These are phyloP conservation scores for Crenuchus spilurus DNA, from an alignment of 2,797 vertebrate species.

Conservation along the genomic window DNA sequence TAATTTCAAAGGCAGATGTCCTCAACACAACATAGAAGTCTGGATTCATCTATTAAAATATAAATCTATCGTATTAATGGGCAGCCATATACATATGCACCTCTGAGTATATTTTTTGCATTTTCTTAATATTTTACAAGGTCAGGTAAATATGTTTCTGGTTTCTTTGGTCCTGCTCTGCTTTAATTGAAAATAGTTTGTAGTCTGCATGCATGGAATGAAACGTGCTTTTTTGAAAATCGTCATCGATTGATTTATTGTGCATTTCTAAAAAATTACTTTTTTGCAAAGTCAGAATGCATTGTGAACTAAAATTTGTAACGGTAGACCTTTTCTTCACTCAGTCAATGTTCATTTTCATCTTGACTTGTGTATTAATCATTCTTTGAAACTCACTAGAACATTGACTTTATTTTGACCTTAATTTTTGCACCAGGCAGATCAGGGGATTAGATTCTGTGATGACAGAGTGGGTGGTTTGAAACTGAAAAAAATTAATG, in stretches of 20 bases:
- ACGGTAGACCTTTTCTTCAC: neutral
- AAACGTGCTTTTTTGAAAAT: conserved; percentile 7
- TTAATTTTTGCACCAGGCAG: neutral
- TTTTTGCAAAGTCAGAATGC: conserved; percentile 5
- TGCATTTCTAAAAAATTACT: conserved; percentile 23
- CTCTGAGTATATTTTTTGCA: neutral
- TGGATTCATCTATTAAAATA: conserved; percentile 53
- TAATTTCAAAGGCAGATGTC: neutral
- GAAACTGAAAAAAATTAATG: neutral
- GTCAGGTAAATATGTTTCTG: neutral
- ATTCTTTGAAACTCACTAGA: neutral
- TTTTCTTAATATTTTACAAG: neutral
- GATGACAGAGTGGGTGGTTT: conserved; percentile 5
- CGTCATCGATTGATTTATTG: neutral
- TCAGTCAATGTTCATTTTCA: conserved; percentile 20
- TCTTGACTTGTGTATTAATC: conserved; percentile 6
- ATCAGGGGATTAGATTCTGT: conserved; percentile 1
- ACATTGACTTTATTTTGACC: conserved; percentile 11
- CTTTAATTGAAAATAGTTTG: neutral
- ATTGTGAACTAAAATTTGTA: conserved; percentile 6
- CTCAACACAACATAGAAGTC: conserved; percentile 35
- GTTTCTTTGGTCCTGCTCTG: neutral
- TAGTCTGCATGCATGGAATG: conserved; percentile 10
- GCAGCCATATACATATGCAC: neutral
- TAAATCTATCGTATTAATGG: conserved; percentile 45